Evolutionary conservation across 2,888 invertebrate genomes (phyloP).

Genomic region (Odontocerum albicorne): DNA sequence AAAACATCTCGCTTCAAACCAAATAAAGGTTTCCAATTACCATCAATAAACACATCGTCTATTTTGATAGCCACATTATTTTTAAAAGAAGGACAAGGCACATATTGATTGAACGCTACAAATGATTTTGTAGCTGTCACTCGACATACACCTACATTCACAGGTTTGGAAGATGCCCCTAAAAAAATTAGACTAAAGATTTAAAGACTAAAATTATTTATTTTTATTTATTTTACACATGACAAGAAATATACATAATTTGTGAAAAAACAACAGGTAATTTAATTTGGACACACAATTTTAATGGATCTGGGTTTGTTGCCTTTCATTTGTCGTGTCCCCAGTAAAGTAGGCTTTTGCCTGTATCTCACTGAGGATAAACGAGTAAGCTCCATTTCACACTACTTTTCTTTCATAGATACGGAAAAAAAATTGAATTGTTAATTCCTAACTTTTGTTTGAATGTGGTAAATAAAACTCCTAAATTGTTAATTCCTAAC

Average conservation of each 20-base stretch:
- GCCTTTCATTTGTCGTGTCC: too few relatives aligned
- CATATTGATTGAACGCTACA: conserved; percentile 49
- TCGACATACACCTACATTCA: conserved; percentile 46
- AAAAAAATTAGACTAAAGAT: conserved; percentile 25
- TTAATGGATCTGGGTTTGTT: too few relatives aligned
- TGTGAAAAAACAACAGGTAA: not conserved
- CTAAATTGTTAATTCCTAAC: too few relatives aligned
- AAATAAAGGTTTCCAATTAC: conserved; percentile 51
- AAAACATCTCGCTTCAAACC: conserved; percentile 51
- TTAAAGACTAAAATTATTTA: not conserved
- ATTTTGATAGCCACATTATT: conserved; percentile 43
- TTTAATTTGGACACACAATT: too few relatives aligned
- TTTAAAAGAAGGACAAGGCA: conserved; percentile 40
- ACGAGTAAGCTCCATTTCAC: too few relatives aligned
- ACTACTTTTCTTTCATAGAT: too few relatives aligned
- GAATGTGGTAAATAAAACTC: too few relatives aligned
- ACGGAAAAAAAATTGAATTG: too few relatives aligned
- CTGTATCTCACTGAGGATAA: too few relatives aligned
- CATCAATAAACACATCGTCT: conserved; percentile 42
- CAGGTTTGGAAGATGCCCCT: conserved; percentile 52
- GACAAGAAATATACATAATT: not conserved
- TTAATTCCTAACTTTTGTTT: too few relatives aligned
- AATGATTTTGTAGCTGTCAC: conserved; percentile 46
- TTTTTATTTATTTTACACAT: not conserved
- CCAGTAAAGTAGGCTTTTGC: too few relatives aligned